Evolutionary conservation across 1,140 invertebrate species (phyloP).

Genomic region (Thereuonema tuberculata): DNA sequence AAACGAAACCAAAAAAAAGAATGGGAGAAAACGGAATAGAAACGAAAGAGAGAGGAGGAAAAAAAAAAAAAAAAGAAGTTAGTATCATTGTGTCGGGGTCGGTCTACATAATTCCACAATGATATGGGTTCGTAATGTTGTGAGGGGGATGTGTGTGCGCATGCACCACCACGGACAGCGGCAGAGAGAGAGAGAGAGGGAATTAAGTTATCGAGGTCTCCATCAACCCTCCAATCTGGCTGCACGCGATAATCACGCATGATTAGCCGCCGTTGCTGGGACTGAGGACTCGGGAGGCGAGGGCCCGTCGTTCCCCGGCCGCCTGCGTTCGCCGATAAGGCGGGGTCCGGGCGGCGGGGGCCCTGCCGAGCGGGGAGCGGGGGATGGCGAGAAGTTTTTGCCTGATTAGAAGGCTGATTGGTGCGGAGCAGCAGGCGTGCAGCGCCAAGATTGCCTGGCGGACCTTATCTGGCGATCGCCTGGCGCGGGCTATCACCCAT

Average conservation of each 20-base stretch:
- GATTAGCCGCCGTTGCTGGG: background rate
- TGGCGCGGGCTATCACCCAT: slow-evolving; percentile 17
- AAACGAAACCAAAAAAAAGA: too few species aligned
- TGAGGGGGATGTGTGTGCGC: too few species aligned
- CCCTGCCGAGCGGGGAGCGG: background rate
- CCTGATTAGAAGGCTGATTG: slow-evolving; percentile 2
- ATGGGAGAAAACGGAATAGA: too few species aligned
- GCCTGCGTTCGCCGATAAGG: background rate
- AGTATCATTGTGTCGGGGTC: too few species aligned
- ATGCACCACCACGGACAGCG: background rate
- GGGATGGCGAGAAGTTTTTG: too few species aligned
- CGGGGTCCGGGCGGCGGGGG: background rate
- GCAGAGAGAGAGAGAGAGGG: slow-evolving; percentile 8
- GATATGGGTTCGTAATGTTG: too few species aligned
- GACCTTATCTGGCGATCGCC: slow-evolving; percentile 14
- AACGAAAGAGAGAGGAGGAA: too few species aligned
- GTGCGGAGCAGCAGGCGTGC: background rate
- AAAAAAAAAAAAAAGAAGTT: too few species aligned
- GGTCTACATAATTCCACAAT: too few species aligned
- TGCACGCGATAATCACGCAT: slow-evolving; percentile 1
- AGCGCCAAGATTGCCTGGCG: slow-evolving; percentile 3
- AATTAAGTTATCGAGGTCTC: background rate
- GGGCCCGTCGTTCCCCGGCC: background rate
- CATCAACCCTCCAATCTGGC: background rate
- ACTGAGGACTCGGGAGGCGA: background rate